Evolutionary conservation across 2,113 vertebrate genomes (phyloP), one percentile per base, ranked within the genome.

Genomic region (Pedionomus torquatus): DNA sequence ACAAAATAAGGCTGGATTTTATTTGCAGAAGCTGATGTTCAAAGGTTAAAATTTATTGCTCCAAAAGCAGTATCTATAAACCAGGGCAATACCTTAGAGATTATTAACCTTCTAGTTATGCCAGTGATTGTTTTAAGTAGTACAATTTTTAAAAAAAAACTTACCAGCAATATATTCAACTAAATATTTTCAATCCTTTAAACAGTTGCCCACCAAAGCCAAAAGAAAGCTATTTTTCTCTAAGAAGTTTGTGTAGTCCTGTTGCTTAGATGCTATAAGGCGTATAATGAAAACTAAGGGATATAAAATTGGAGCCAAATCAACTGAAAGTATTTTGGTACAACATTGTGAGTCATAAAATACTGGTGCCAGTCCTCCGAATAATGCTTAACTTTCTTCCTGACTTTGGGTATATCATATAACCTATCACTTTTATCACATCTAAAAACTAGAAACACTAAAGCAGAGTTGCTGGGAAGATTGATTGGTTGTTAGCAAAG

Each of bases 21-120:
- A 97, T 97, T 96, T 97, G 96, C 92, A 96, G 96, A 96, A 96
- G 94, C 66, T 90, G 86, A 95, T 30, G 94, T 95, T 97, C 97
- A 97, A 96, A 96, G 93, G 94, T 97, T 97, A 96, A 91, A 93
- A 95, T 97, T 97, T 97, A 97, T 88, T 96, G 95, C 97, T 89
- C 97, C 82, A 83, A 96, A 96, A 96, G 92, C 97, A 91, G 74
- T 95, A 97, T 97, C 96, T 94, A 90, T 95, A 94, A 96, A 91
- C 61, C 58, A 85, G 86, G 89, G 91, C 35, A 96, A 94, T 92
- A 95, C 71, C 89, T 95, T 83, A 95, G 83, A 93, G 93, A 97
- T 96, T 94, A 96, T 95, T 96, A 97, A 97, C 95, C 87, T 90
- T 61, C 88, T 76, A 96, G 95, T 83, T 95, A 97, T 85, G 76